These are phyloP conservation scores for Anagyrus pseudococci DNA, from an alignment of 2,888 invertebrate species.

Conservation along the genomic window DNA sequence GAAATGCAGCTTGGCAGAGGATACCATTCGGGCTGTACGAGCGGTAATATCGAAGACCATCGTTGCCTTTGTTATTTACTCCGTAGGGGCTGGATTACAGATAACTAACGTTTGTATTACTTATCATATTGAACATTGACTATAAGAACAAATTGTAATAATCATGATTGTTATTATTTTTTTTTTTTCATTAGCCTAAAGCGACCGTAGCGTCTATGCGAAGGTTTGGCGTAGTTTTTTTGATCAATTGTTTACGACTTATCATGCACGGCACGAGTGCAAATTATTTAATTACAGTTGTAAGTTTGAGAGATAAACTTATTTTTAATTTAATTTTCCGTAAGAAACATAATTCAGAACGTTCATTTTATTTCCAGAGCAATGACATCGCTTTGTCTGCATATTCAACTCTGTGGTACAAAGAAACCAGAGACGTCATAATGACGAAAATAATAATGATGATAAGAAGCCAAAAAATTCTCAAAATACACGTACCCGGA, in stretches of 20 bases:
- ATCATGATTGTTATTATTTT: no score
- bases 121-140: no score
- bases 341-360: no score
- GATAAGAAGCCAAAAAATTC: constrained; percentile 17
- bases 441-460: constrained; percentile 18
- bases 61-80: constrained; percentile 15
- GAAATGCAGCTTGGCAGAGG: constrained; percentile 6
- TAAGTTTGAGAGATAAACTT: constrained; percentile 4
- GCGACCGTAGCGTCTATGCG: not conserved
- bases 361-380: constrained; percentile 15
- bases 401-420: constrained; percentile 11
- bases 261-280: constrained; percentile 13
- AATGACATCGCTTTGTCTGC: constrained; percentile 1
- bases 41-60: constrained; percentile 16
- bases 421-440: not conserved
- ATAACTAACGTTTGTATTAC: constrained; percentile 15
- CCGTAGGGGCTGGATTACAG: constrained; percentile 26
- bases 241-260: constrained; percentile 21
- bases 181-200: constrained; percentile 9
- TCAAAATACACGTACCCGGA: constrained; percentile 17
- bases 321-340: not conserved
- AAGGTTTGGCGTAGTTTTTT: constrained; percentile 19
- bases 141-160: no score
- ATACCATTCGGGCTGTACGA: constrained; percentile 8
- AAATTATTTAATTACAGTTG: constrained; percentile 9